phyloP scores from a whole-genome alignment of 2,888 invertebrate species.

The Acrobasis suavella region DNA sequence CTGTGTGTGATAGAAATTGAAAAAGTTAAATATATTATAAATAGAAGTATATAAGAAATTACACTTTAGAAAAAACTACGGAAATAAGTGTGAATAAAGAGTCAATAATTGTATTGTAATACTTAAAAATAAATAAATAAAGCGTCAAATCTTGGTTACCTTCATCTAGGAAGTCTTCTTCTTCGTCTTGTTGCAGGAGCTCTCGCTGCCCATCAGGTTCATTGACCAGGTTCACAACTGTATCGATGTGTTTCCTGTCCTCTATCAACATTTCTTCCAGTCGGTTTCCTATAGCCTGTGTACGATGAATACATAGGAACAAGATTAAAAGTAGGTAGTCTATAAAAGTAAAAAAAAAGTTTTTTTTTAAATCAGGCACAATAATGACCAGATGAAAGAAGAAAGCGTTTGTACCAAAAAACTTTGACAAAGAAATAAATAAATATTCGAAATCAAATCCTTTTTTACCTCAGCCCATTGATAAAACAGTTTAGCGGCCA shows the following conservation, averaged over 20 bases:
- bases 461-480: constrained; percentile 95
- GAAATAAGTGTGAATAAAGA: no score
- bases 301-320: constrained; percentile 19
- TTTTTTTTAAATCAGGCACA: no score
- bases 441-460: neutral
- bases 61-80: no score
- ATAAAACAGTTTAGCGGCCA: constrained; percentile 98
- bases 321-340: neutral
- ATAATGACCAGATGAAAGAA: no score
- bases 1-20: constrained; percentile 54
- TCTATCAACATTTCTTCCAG: constrained; percentile 94
- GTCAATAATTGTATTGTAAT: no score
- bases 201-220: constrained; percentile 92
- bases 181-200: constrained; percentile 91
- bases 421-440: no score
- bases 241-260: constrained; percentile 88
- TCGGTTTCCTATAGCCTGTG: constrained; percentile 89
- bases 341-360: no score
- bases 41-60: no score
- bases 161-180: constrained; percentile 99
- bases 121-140: no score
- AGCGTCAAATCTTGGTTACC: no score
- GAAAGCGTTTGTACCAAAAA: no score
- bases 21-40: neutral
- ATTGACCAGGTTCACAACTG: constrained; percentile 85